A percentile compares a stretch with the other conserved stretches of the same genome.
Evolutionary conservation across 2,797 vertebrate species (phyloP).

Genomic region (Mormyrops boulengeri): DNA sequence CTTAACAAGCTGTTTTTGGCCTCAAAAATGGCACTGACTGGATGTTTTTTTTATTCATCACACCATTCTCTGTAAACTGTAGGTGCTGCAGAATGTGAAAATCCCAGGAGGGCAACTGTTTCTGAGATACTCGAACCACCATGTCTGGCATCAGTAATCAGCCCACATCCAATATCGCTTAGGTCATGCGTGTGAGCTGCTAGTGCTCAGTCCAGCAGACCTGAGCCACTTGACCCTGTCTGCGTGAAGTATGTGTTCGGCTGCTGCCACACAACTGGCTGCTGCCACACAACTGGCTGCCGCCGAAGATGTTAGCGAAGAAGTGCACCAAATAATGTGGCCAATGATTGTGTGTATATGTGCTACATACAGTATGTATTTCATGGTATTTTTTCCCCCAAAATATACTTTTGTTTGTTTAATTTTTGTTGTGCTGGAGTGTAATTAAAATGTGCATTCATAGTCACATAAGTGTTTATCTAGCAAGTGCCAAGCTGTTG

Average conservation of each 20-base stretch:
- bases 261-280: background rate
- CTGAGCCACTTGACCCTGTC: background rate
- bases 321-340: background rate
- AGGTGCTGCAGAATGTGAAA: background rate
- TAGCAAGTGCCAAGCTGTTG: background rate
- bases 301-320: too few relatives aligned
- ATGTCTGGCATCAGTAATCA: background rate
- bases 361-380: background rate
- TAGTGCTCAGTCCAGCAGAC: background rate
- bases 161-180: background rate
- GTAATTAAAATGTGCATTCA: background rate
- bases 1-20: background rate
- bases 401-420: background rate
- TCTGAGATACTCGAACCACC: background rate
- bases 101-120: background rate
- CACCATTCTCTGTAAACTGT: background rate
- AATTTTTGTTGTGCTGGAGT: background rate
- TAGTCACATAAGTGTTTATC: background rate
- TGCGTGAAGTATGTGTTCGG: background rate
- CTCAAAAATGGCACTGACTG: background rate
- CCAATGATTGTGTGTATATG: background rate
- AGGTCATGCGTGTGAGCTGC: background rate
- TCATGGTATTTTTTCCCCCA: background rate
- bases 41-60: background rate
- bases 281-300: background rate